Base-by-base conservation (phyloP, 1,140 invertebrate genomes). In the Halesus radiatus region DNA sequence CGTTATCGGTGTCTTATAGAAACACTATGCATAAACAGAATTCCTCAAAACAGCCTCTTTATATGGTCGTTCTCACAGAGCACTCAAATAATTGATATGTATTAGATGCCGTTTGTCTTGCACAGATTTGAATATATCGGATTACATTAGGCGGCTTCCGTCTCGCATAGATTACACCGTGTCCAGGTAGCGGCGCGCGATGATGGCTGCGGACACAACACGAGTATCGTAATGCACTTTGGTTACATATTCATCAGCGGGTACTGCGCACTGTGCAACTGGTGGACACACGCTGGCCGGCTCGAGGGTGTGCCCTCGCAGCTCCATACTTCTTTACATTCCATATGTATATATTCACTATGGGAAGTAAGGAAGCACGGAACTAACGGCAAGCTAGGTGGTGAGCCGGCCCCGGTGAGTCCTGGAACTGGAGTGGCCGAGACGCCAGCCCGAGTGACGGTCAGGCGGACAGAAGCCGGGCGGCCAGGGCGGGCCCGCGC, bases 271-370 rank as follows among this genome's bases (percentile, higher is more conserved):
- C 26, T 29, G 26, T 29, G 26, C 26, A 29, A 29, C 22, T 29
- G 13, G 23, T 16, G 29, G 29, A 29, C 60, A 7, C n/a, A n/a
- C n/a, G n/a, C 68, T 3, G 7, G 13, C 45, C 10, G 50, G 70
- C 15, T 50, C n/a, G 45, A 32, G 45, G n/a, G 32, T 52, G 73
- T 87, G 74, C 88, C 87, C 86, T 87, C 88, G 90, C 88, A 86
- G 93, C 95, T 96, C 95, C 95, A 97, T 96, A 97, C 95, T 97
- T 97, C 95, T 96, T 96, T 97, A 97, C 96, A 97, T 97, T 97
- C 96, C 96, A 97, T 97, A 97, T 87, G 92, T 92, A 86, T 87
- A 91, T 90, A 90, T 91, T 88, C 90, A 94, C 94, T 96, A 96
- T 96, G 95, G 95, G 95, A 96, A 95, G 95, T 95, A 96, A 96